phyloP scores from a whole-genome alignment of 2,888 invertebrate species.

The Lamellibrachia satsuma region DNA sequence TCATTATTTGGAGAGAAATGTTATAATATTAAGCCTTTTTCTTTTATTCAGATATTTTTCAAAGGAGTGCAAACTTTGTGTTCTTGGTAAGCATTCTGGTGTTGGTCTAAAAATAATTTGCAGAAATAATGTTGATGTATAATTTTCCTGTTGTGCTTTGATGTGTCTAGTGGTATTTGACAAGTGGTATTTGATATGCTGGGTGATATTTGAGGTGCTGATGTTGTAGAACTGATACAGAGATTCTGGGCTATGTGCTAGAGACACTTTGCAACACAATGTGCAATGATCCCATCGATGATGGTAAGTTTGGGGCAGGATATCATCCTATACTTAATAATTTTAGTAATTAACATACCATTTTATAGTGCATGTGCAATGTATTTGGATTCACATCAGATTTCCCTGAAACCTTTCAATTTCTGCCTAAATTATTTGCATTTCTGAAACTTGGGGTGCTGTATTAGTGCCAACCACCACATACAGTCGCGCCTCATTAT shows the following conservation, averaged over 20 bases:
- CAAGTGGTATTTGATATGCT: no score
- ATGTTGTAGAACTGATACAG: slow-evolving; percentile 75
- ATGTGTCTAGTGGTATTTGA: neutral
- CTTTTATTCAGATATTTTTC: neutral
- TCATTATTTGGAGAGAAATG: neutral
- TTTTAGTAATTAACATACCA: neutral
- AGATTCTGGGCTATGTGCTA: slow-evolving; percentile 89
- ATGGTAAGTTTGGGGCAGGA: slow-evolving; percentile 29
- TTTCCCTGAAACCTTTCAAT: no score
- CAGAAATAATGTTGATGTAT: no score
- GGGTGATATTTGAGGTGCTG: no score
- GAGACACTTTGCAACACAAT: slow-evolving; percentile 90
- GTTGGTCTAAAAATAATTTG: no score
- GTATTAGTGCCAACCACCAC: no score
- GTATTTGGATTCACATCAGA: no score
- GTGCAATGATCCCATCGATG: slow-evolving; percentile 65
- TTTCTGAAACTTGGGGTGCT: no score
- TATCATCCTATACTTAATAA: neutral
- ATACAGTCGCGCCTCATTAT: no score
- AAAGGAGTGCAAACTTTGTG: neutral
- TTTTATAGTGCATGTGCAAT: no score
- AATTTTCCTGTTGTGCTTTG: neutral
- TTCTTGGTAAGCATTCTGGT: no score
- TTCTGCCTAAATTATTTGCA: no score
- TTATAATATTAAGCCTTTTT: neutral